These are phyloP conservation scores for Ceratotherium simum DNA, from an alignment of 2,113 vertebrate genomes.

Conservation along the genomic window DNA sequence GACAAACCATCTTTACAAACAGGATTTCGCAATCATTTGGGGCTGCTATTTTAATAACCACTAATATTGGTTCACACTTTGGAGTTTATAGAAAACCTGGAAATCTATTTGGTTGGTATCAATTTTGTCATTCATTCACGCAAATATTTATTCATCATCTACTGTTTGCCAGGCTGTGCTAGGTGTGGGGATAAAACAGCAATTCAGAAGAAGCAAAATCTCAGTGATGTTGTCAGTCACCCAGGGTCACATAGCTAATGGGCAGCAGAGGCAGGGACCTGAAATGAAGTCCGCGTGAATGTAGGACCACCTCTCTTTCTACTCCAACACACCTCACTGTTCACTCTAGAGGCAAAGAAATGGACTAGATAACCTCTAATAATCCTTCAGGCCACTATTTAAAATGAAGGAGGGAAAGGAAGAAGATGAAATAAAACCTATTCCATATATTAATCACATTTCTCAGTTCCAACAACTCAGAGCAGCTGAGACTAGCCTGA, in stretches of 20 bases:
- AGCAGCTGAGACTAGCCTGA: conserved; percentile 33
- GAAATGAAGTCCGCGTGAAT: not conserved
- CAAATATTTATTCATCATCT: conserved; percentile 38
- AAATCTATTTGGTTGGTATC: conserved; percentile 20
- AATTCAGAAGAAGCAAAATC: conserved; percentile 28
- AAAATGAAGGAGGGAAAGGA: conserved; percentile 42
- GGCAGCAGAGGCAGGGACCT: not conserved
- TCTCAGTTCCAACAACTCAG: conserved; percentile 34
- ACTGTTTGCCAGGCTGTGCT: not conserved
- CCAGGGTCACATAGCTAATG: not conserved
- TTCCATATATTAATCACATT: conserved; percentile 27
- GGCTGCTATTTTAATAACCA: conserved; percentile 39
- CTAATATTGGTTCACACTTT: not conserved
- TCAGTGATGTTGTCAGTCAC: conserved; percentile 1
- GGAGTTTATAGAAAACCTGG: conserved; percentile 37
- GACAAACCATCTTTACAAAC: conserved; percentile 33
- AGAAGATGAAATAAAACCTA: conserved; percentile 47
- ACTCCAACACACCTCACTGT: not conserved
- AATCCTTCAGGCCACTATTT: not conserved
- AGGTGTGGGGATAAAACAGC: conserved; percentile 9
- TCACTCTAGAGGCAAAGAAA: conserved; percentile 29
- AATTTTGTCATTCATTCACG: conserved; percentile 46
- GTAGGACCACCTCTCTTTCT: not conserved
- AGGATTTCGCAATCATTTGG: conserved; percentile 44
- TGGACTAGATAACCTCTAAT: not conserved